These are phyloP conservation scores for Atherinosoma microstoma DNA, from an alignment of 2,797 vertebrate species.

Conservation along the genomic window DNA sequence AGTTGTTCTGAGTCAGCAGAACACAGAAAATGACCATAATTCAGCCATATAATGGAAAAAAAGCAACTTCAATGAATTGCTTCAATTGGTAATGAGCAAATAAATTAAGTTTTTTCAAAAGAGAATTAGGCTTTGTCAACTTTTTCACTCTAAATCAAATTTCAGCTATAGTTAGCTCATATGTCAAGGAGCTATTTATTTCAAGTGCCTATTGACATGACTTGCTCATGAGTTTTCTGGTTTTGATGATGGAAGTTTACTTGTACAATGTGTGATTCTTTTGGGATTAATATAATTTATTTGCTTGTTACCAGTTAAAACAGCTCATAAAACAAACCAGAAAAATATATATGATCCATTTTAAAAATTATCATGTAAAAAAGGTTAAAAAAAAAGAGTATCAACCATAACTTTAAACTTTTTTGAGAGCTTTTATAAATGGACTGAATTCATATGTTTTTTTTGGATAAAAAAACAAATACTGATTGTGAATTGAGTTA, in stretches of 20 bases:
- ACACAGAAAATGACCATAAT: constrained; percentile 44
- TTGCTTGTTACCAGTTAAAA: too few relatives aligned
- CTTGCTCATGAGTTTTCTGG: too few relatives aligned
- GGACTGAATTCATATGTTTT: not conserved
- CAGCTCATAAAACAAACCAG: too few relatives aligned
- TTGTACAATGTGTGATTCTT: not conserved
- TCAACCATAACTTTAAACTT: too few relatives aligned
- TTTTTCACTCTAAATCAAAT: not conserved
- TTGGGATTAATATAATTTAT: not conserved
- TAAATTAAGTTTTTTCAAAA: not conserved
- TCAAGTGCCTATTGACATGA: not conserved
- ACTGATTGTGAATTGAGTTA: not conserved
- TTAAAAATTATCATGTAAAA: too few relatives aligned
- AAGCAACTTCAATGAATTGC: not conserved
- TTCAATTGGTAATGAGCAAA: not conserved
- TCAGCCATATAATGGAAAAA: constrained; percentile 1
- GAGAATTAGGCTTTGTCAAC: not conserved
- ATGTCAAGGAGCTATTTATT: too few relatives aligned
- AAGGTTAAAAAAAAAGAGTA: too few relatives aligned
- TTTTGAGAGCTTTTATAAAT: not conserved
- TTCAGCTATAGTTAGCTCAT: too few relatives aligned
- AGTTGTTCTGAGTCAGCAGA: constrained; percentile 57
- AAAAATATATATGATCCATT: too few relatives aligned
- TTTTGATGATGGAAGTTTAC: too few relatives aligned
- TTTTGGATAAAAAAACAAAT: not conserved